Conservation (phyloP, 2,888 invertebrate species). For the Euclidia mi region DNA sequence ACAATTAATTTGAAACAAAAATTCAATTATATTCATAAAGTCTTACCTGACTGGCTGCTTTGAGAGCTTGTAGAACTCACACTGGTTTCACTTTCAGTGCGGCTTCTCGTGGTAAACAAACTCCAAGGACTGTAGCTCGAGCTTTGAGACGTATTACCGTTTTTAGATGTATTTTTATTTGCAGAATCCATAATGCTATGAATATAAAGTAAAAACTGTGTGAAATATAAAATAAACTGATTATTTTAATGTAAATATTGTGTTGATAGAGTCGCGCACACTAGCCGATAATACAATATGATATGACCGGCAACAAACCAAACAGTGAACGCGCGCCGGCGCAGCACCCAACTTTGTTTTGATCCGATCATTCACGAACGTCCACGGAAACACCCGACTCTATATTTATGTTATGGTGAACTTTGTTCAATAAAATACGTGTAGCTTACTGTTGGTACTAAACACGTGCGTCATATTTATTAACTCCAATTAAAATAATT, state of each 20-base stretch:
- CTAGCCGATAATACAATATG: slow-evolving; percentile 73
- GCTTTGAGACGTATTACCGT: slow-evolving; percentile 62
- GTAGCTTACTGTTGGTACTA: slow-evolving; percentile 30
- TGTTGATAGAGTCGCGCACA: slow-evolving; percentile 61
- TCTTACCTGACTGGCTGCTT: slow-evolving; percentile 76
- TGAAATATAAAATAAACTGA: too few species aligned
- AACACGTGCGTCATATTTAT: slow-evolving; percentile 17
- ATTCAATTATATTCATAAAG: slow-evolving; percentile 8
- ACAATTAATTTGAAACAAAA: too few species aligned
- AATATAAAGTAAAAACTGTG: slow-evolving; percentile 13
- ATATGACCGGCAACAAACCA: slow-evolving; percentile 68
- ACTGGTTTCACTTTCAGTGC: slow-evolving; percentile 85
- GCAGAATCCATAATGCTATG: slow-evolving; percentile 74
- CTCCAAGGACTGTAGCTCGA: slow-evolving; percentile 81
- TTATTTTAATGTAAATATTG: too few species aligned
- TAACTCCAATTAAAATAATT: neutral
- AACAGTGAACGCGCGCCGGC: slow-evolving; percentile 59
- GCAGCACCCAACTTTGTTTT: slow-evolving; percentile 74
- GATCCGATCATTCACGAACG: slow-evolving; percentile 76
- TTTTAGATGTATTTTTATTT: slow-evolving; percentile 70
- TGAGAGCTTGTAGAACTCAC: slow-evolving; percentile 69
- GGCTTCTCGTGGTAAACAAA: slow-evolving; percentile 77
- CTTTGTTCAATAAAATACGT: slow-evolving; percentile 66
- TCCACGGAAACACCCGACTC: slow-evolving; percentile 75
- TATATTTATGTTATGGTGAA: slow-evolving; percentile 71